These are phyloP conservation scores for Microtus ochrogaster DNA, from an alignment of 2,113 vertebrate species.

Conservation along the genomic window DNA sequence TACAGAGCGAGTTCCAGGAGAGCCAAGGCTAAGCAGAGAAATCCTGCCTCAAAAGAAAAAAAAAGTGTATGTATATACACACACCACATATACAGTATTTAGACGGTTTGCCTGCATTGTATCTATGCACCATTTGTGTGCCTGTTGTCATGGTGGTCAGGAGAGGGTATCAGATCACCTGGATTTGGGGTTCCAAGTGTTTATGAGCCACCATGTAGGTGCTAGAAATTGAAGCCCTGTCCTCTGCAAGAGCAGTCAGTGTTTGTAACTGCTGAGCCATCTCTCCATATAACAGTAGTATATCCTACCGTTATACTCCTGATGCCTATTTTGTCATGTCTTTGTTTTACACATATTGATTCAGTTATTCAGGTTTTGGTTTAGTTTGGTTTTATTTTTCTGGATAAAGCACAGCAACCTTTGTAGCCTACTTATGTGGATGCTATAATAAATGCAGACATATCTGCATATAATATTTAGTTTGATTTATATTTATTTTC, in stretches of 20 bases:
- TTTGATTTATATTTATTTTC: slow-evolving; percentile 38
- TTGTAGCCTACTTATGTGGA: background rate
- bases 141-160: background rate
- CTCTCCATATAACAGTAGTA: background rate
- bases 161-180: background rate
- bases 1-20: background rate
- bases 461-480: background rate
- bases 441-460: background rate
- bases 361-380: background rate
- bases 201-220: background rate
- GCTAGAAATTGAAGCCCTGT: background rate
- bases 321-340: background rate
- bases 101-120: background rate
- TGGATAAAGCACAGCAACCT: background rate
- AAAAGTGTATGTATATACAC: background rate
- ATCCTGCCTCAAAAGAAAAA: background rate
- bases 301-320: background rate
- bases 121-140: background rate
- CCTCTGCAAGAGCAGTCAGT: background rate
- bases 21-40: background rate
- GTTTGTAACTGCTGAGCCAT: background rate
- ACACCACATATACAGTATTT: background rate
- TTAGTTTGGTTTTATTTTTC: background rate
- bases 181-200: background rate
- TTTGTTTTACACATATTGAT: background rate